Percentiles rank a stretch among this genome's conserved stretches.
These are phyloP conservation scores for Triplophysa tibetana DNA, from an alignment of 2,113 vertebrate genomes.

Conservation along the genomic window DNA sequence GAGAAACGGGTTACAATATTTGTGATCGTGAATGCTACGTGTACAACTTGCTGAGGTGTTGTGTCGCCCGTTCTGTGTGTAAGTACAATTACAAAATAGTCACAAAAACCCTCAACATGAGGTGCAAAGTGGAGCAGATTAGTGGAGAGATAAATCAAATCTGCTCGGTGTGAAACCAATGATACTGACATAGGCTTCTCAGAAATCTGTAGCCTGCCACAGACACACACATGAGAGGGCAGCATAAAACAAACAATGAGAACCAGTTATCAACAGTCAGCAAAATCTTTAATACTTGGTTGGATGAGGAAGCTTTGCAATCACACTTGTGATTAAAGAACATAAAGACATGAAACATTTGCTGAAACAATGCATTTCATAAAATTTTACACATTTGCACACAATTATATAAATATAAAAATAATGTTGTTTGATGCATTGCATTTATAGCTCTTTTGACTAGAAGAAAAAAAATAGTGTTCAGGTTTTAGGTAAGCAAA, in stretches of 20 bases:
- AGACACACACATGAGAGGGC: slow-evolving; percentile 7
- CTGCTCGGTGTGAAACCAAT: slow-evolving; percentile 21
- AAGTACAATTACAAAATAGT: not conserved
- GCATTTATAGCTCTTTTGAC: too few relatives aligned
- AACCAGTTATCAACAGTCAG: not conserved
- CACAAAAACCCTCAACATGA: not conserved
- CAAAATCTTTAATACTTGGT: slow-evolving; percentile 4
- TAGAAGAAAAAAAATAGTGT: too few relatives aligned
- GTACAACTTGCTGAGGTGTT: too few relatives aligned
- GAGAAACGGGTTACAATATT: too few relatives aligned
- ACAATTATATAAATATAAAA: too few relatives aligned
- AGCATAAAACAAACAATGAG: not conserved
- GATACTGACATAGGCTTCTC: slow-evolving; percentile 18
- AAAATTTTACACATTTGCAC: too few relatives aligned
- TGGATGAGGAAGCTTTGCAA: not conserved
- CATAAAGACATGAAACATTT: not conserved
- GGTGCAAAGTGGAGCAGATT: slow-evolving; percentile 17
- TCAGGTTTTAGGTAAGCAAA: too few relatives aligned
- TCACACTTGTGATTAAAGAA: not conserved
- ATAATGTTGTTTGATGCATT: too few relatives aligned
- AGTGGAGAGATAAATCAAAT: slow-evolving; percentile 12
- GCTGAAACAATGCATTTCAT: not conserved
- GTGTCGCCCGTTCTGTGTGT: not conserved
- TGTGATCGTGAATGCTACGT: too few relatives aligned
- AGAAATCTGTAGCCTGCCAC: slow-evolving; percentile 7